Evolutionary conservation across 1,140 invertebrate genomes (phyloP).

Genomic region (Brachionus koreanus): DNA sequence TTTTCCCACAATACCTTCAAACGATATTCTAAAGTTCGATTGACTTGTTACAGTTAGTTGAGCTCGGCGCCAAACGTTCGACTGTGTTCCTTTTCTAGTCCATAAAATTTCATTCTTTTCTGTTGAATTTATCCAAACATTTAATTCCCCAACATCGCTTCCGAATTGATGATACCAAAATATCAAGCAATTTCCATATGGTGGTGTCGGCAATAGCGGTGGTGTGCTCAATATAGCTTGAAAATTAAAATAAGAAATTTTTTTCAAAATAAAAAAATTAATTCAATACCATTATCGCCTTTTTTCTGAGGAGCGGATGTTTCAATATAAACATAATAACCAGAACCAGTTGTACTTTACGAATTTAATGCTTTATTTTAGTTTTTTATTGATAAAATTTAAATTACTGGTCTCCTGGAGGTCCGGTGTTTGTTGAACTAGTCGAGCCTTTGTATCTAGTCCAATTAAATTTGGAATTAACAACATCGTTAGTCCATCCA

Average conservation of each 20-base stretch:
- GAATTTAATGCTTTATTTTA: background rate
- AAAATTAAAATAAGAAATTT: slow-evolving; percentile 62
- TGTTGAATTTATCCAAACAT: slow-evolving; percentile 27
- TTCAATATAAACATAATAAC: slow-evolving; percentile 54
- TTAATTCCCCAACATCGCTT: slow-evolving; percentile 9
- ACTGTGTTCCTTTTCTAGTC: slow-evolving; percentile 50
- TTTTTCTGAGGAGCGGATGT: slow-evolving; percentile 49
- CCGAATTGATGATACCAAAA: slow-evolving; percentile 43
- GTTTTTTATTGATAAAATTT: background rate
- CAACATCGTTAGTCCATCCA: slow-evolving; percentile 50
- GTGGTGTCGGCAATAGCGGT: background rate
- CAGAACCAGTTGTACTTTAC: slow-evolving; percentile 43
- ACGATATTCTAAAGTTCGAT: slow-evolving; percentile 13
- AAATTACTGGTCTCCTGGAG: slow-evolving; percentile 26
- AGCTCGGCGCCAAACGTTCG: slow-evolving; percentile 52
- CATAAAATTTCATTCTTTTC: slow-evolving; percentile 47
- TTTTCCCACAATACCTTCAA: slow-evolving; percentile 41
- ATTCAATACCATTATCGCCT: slow-evolving; percentile 49
- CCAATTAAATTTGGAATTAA: slow-evolving; percentile 46
- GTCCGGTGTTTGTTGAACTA: background rate
- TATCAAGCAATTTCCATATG: slow-evolving; percentile 26
- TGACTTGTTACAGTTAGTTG: slow-evolving; percentile 47
- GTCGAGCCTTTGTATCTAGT: slow-evolving; percentile 36
- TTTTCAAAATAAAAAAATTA: background rate
- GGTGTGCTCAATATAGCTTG: slow-evolving; percentile 15